Evolutionary conservation across 2,888 invertebrate species (phyloP).

Genomic region (Enchytraeus crypticus): DNA sequence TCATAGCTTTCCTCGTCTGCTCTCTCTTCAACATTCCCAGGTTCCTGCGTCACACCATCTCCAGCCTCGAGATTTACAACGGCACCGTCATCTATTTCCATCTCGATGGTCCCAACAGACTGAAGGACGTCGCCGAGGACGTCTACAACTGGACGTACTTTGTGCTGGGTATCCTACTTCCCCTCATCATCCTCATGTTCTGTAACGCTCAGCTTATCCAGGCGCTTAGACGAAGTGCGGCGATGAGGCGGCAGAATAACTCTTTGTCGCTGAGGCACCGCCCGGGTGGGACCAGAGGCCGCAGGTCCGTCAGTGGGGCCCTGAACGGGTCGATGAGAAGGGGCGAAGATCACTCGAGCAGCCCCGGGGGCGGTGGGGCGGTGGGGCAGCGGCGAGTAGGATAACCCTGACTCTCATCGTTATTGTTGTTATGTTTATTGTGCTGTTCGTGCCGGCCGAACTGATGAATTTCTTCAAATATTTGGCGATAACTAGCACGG

Average conservation of each 20-base stretch:
- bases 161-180: background rate
- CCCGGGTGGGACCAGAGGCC: too few relatives aligned
- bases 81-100: background rate
- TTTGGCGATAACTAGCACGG: background rate
- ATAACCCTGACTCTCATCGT: slow-evolving; percentile 5
- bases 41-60: background rate
- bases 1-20: slow-evolving; percentile 2
- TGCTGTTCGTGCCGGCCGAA: slow-evolving; percentile 4
- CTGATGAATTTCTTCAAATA: background rate
- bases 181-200: background rate
- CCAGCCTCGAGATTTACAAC: background rate
- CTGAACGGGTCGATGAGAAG: background rate
- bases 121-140: background rate
- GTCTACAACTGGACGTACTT: slow-evolving; percentile 5
- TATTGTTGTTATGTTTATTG: slow-evolving; percentile 7
- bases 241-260: background rate
- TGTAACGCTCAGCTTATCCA: slow-evolving; percentile 5
- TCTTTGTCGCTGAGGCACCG: background rate
- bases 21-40: slow-evolving; percentile 1
- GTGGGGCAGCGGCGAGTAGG: background rate
- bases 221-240: background rate
- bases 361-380: background rate
- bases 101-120: background rate
- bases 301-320: too few relatives aligned
- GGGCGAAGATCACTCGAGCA: background rate